Base-by-base conservation (phyloP, 2,797 vertebrate species). In the Mastacembelus armatus region DNA sequence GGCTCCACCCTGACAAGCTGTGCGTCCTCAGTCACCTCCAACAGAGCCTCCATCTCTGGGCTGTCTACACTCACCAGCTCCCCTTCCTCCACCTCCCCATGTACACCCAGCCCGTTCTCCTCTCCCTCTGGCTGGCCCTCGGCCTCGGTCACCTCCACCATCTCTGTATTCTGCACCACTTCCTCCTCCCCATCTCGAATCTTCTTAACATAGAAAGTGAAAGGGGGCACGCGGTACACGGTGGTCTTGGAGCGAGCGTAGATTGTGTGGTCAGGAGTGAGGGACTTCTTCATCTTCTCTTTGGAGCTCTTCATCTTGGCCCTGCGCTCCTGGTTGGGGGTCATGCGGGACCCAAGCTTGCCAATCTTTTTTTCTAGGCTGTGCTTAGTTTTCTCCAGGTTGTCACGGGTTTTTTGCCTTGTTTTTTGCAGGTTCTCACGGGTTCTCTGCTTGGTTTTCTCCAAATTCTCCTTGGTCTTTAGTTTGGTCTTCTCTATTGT, bases 191-290 rank as follows among this genome's bases (percentile, higher is more conserved):
- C 97, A 43, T 96, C 96, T 47, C 97, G 91, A 81, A 98, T 94
- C 91, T 99, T 99, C 94, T 99, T 99, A 42, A 99, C 98, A 0
- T 97, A 95, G 89, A 99, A 99, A 72, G 98, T 99, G 87, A 99
- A 99, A 4, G 98, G 98, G 0, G 97, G 97, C 75, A 99, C 97
- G 35, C 96, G 97, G 92, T 99, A 99, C 74, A 98, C 95, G 0
- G 94, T 93, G 1, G 94, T 95, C 93, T 96, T 98, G 83, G 96
- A 96, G 79, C 97, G 95, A 58, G 95, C 94, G 0, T 96, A 94
- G 35, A 94, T 78, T 12, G 92, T 90, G 81, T 97, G 96, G 85
- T 97, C 96, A 0, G 96, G 96, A 1, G 94, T 95, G 74, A 98
- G 95, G 38, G 98, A 97, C 87, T 99, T 98, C 88, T 95, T 96